A percentile compares a stretch with the other conserved stretches of the same genome.
These are phyloP conservation scores for Gopherus evgoodei DNA, from an alignment of 2,113 vertebrate species.

Conservation along the genomic window DNA sequence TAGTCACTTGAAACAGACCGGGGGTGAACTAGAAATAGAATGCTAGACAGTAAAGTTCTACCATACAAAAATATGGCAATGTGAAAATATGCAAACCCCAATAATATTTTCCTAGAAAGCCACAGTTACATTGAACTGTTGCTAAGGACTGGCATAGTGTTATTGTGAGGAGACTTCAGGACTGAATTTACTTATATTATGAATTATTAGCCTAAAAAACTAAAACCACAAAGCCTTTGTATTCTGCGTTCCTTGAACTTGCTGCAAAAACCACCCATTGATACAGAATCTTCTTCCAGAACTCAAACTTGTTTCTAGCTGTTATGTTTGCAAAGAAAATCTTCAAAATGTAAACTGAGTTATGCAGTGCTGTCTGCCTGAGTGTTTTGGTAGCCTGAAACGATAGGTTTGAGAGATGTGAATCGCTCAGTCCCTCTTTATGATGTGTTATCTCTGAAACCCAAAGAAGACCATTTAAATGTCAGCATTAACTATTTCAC, in stretches of 20 bases:
- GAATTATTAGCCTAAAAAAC: background rate
- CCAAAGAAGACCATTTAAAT: conserved; percentile 33
- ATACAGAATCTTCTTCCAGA: background rate
- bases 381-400: conserved; percentile 29
- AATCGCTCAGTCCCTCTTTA: conserved; percentile 53
- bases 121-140: background rate
- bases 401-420: background rate
- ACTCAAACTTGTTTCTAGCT: background rate
- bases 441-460: conserved; percentile 33
- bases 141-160: too few species aligned
- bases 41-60: too few species aligned
- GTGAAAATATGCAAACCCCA: background rate
- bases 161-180: background rate
- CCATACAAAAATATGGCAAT: too few species aligned
- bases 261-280: background rate
- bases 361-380: rapidly evolving
- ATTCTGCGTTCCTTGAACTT: background rate
- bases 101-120: background rate
- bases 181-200: background rate
- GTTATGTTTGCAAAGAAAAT: background rate
- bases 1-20: background rate
- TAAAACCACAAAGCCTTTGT: background rate
- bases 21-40: background rate
- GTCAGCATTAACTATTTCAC: conserved; percentile 52
- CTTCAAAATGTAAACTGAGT: background rate